Base-by-base conservation (phyloP, 1,140 invertebrate genomes). In the Aphaenogaster floridana region DNA sequence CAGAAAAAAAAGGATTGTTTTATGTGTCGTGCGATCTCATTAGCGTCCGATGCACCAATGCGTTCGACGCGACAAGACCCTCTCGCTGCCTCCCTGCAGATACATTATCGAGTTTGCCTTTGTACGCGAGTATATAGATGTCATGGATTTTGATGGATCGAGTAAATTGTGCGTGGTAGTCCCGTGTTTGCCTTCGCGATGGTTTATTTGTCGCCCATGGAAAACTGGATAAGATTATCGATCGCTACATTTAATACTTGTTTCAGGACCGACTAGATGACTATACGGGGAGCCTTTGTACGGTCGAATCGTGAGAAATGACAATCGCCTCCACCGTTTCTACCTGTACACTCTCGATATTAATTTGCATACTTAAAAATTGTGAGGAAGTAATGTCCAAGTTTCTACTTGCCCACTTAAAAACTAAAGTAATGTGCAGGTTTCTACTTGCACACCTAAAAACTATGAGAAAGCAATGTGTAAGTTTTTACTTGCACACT, bases 91-190 rank as follows among this genome's bases (percentile, higher is more conserved):
- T 57, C 9, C 66, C 68, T 6, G 68, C 69, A 54, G 80, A 72
- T 61, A 61, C 42, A 61, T 84, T 84, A 84, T 74, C 69, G 80
- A 48, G 71, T 76, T 74, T 84, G 80, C 80, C 69, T 76, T 63
- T 54, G 80, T 74, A 61, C 52, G 54, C 69, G 80, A 74, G 36
- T 74, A 84, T 74, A 84, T 76, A 84, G 69, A 84, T 13, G 80
- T 84, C 80, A 84, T 50, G 80, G 69, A 50, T 84, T 84, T 84
- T 84, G 80, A 84, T 84, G 80, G 80, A 84, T 84, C 80, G 80
- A 61, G 39, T 84, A 84, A 84, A 84, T 84, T 84, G 69, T 84
- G 69, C 42, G 69, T 74, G 80, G 80, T 84, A 76, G 80, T 61
- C 69, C 34, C 61, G 59, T 84, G 80, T 84, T 84, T 76, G 80